Evolutionary conservation across 2,113 vertebrate genomes (phyloP).

Genomic region (Cyprinodon tularosa): DNA sequence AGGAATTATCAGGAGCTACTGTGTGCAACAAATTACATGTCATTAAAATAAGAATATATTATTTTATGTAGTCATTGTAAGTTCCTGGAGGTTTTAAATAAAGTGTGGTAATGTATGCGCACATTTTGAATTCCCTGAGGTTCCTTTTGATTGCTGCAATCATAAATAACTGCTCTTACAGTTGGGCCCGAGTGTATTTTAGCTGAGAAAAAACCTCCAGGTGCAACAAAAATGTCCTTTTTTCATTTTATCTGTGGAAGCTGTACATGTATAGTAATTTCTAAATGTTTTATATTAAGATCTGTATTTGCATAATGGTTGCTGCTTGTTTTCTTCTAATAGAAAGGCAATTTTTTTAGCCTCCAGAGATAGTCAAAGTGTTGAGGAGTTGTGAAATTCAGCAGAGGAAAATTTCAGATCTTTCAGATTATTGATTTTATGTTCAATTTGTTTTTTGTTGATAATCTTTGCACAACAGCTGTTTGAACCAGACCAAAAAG

Average conservation of each 20-base stretch:
- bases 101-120: constrained; percentile 38
- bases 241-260: not conserved
- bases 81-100: constrained; percentile 52
- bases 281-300: not conserved
- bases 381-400: too few relatives aligned
- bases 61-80: constrained; percentile 39
- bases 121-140: constrained; percentile 41
- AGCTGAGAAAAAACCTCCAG: not conserved
- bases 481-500: not conserved
- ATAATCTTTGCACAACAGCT: not conserved
- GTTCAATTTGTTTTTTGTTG: too few relatives aligned
- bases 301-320: not conserved
- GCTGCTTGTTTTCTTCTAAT: not conserved
- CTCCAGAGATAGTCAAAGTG: too few relatives aligned
- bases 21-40: constrained; percentile 45
- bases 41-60: constrained; percentile 53
- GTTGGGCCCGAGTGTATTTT: not conserved
- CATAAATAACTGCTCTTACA: constrained; percentile 19
- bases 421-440: too few relatives aligned
- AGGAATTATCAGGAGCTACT: constrained; percentile 34
- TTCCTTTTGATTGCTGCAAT: constrained; percentile 35
- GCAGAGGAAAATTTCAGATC: too few relatives aligned
- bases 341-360: not conserved
- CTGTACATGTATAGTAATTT: not conserved
- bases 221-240: not conserved